Percentiles rank a stretch among this genome's conserved stretches.
phyloP scores from a whole-genome alignment of 2,888 invertebrate genomes.

The Apeira syringaria region DNA sequence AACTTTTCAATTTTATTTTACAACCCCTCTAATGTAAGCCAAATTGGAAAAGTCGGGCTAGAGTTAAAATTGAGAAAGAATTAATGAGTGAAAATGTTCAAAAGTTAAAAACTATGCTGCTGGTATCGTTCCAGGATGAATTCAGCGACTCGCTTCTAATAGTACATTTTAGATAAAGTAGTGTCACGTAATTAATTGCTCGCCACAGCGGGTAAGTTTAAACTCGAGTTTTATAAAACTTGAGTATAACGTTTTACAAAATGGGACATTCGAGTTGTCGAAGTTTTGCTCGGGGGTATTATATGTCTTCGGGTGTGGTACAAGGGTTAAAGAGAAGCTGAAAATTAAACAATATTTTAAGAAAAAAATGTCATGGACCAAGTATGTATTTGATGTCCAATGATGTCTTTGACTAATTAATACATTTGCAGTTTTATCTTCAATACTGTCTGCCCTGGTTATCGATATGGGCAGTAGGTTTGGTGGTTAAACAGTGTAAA shows the following conservation, averaged over 20 bases:
- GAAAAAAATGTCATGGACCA: too few relatives aligned
- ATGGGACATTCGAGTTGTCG: conserved; percentile 31
- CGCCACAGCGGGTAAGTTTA: conserved; percentile 19
- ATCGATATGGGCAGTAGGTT: too few relatives aligned
- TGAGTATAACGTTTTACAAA: conserved; percentile 33
- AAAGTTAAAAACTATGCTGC: conserved; percentile 20
- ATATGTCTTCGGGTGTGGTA: conserved; percentile 5
- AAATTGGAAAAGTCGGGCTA: conserved; percentile 12
- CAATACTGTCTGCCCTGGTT: too few relatives aligned
- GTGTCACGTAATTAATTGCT: too few relatives aligned
- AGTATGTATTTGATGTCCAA: too few relatives aligned
- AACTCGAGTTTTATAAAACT: conserved; percentile 21
- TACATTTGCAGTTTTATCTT: too few relatives aligned
- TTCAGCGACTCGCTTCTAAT: too few relatives aligned
- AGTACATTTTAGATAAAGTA: too few relatives aligned
- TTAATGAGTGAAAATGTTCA: conserved; percentile 24
- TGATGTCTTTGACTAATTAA: too few relatives aligned
- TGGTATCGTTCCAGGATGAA: too few relatives aligned
- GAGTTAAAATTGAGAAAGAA: conserved; percentile 14
- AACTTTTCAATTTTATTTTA: conserved; percentile 8
- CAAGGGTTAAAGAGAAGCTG: neutral
- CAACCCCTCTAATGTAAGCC: conserved; percentile 10
- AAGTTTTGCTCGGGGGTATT: conserved; percentile 32
- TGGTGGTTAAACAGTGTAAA: too few relatives aligned
- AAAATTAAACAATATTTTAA: too few relatives aligned